phyloP scores from a whole-genome alignment of 2,888 invertebrate genomes.

The Horisme vitalbata region DNA sequence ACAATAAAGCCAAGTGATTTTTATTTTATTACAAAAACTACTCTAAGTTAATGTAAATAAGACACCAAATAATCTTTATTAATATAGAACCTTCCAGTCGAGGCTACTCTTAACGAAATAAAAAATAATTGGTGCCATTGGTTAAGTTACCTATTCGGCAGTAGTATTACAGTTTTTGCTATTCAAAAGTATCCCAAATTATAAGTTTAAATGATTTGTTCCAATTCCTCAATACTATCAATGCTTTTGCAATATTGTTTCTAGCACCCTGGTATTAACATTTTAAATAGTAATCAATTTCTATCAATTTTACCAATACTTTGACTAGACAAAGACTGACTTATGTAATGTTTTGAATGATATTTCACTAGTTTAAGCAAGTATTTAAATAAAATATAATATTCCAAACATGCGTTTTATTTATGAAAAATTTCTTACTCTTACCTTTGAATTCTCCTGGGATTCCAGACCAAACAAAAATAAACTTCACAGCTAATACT shows the following conservation, averaged over 20 bases:
- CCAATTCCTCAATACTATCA: too few relatives aligned
- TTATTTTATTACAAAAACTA: slow-evolving; percentile 35
- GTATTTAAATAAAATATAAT: slow-evolving; percentile 34
- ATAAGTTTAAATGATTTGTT: too few relatives aligned
- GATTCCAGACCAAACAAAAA: slow-evolving; percentile 2
- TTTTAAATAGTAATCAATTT: too few relatives aligned
- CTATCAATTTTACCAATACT: slow-evolving; percentile 64
- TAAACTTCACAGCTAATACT: slow-evolving; percentile 47
- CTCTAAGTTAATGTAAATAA: slow-evolving; percentile 66
- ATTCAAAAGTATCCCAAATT: too few relatives aligned
- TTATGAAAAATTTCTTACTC: slow-evolving; percentile 4
- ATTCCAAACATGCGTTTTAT: slow-evolving; percentile 26
- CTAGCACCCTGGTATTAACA: too few relatives aligned
- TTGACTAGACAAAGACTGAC: slow-evolving; percentile 81
- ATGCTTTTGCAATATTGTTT: too few relatives aligned
- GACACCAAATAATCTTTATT: slow-evolving; percentile 76
- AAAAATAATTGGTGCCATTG: slow-evolving; percentile 51
- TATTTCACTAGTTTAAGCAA: slow-evolving; percentile 62
- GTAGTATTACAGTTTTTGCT: slow-evolving; percentile 17
- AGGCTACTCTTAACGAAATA: slow-evolving; percentile 46
- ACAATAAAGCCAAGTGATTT: slow-evolving; percentile 60
- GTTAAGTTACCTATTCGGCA: slow-evolving; percentile 52
- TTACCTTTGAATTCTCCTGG: slow-evolving; percentile 2
- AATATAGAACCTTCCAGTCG: slow-evolving; percentile 52
- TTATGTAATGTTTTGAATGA: slow-evolving; percentile 70